Evolutionary conservation across 2,888 invertebrate genomes (phyloP).

Genomic region (Platerodrilus igneus): DNA sequence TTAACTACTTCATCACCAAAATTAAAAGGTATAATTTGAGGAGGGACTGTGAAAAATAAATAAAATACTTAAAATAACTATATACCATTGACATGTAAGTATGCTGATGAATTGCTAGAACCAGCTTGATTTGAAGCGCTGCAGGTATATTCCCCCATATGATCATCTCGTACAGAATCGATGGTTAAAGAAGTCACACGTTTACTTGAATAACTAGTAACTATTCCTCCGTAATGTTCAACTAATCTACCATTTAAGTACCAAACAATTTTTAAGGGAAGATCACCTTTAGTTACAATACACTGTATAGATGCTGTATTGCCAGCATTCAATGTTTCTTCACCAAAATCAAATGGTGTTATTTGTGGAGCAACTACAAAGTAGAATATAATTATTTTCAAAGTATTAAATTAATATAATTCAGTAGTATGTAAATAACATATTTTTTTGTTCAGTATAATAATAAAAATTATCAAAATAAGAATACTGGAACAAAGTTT

Average conservation of each 20-base stretch:
- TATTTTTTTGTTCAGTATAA: too few species aligned
- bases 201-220: conserved; percentile 57
- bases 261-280: conserved; percentile 69
- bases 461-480: too few species aligned
- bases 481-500: too few species aligned
- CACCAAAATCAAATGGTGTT: conserved; percentile 62
- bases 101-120: conserved; percentile 47
- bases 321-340: conserved; percentile 66
- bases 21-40: conserved; percentile 37
- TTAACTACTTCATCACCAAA: conserved; percentile 58
- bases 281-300: conserved; percentile 71
- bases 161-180: conserved; percentile 65
- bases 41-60: conserved; percentile 1
- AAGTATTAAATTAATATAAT: conserved; percentile 12
- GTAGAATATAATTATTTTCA: not conserved
- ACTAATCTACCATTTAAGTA: conserved; percentile 56
- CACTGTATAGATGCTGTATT: conserved; percentile 69
- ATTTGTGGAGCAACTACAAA: conserved; percentile 64
- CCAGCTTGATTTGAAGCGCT: conserved; percentile 65
- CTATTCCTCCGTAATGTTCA: conserved; percentile 48
- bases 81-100: conserved; percentile 32
- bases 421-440: conserved; percentile 65
- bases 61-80: too few species aligned
- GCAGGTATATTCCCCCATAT: conserved; percentile 71
- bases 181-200: conserved; percentile 66